A percentile compares a stretch with the other conserved stretches of the same genome.
These are phyloP conservation scores for Climacteris rufus DNA, from an alignment of 2,113 vertebrate species.

Conservation along the genomic window DNA sequence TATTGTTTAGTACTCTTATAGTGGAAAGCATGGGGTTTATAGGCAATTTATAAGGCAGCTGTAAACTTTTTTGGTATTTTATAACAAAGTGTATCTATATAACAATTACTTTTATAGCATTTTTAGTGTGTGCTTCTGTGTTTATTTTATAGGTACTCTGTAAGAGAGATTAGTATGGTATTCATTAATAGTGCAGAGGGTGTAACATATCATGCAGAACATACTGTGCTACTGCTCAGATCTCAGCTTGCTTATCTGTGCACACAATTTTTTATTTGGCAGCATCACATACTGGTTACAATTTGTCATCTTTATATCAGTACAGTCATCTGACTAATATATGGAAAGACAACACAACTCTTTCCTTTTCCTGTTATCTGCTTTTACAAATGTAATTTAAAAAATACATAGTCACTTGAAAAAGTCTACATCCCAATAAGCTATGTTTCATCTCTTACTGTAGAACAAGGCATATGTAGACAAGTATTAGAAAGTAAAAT, in stretches of 20 bases:
- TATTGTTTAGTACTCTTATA: not conserved
- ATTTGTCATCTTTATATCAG: not conserved
- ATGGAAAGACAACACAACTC: not conserved
- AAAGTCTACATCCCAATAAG: not conserved
- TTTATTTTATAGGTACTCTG: not conserved
- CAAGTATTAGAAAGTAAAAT: not conserved
- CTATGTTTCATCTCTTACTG: not conserved
- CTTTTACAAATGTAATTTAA: not conserved
- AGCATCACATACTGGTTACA: not conserved
- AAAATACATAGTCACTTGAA: not conserved
- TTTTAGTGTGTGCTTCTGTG: not conserved
- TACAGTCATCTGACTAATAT: not conserved
- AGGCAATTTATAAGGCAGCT: not conserved
- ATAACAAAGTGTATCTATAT: slow-evolving; percentile 7
- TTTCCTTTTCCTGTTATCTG: not conserved
- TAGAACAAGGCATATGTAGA: not conserved
- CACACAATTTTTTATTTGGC: not conserved
- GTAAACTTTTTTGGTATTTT: slow-evolving; percentile 18
- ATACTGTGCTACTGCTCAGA: not conserved
- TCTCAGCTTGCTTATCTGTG: not conserved
- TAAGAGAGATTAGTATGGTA: not conserved
- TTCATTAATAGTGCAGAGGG: not conserved
- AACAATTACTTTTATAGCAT: not conserved
- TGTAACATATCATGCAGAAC: not conserved
- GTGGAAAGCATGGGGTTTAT: not conserved